A percentile compares a stretch with the other conserved stretches of the same genome.
Evolutionary conservation across 2,797 vertebrate genomes (phyloP).

Genomic region (Dermochelys coriacea): DNA sequence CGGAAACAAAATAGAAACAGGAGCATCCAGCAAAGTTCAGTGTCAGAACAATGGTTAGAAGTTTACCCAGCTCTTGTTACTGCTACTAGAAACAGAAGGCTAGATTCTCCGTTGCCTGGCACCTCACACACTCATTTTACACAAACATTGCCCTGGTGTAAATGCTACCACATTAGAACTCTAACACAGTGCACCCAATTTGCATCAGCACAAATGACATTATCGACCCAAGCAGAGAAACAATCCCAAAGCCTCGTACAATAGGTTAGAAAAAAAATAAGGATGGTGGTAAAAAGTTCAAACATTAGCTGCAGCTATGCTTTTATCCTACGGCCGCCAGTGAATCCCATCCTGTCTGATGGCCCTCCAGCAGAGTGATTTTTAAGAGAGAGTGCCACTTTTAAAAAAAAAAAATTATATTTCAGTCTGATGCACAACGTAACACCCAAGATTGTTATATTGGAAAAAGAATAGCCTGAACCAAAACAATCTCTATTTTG

Average conservation of each 20-base stretch:
- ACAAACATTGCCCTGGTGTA: background rate
- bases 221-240: background rate
- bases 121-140: background rate
- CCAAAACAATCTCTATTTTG: background rate
- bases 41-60: background rate
- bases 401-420: background rate
- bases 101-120: background rate
- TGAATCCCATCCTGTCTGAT: background rate
- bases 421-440: background rate
- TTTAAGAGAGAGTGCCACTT: background rate
- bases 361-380: background rate
- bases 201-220: background rate
- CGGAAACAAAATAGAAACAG: background rate
- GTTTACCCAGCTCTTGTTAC: background rate
- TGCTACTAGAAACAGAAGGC: background rate
- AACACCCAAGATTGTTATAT: no score
- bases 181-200: no score
- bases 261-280: background rate
- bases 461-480: background rate
- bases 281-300: background rate
- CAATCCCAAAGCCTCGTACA: background rate
- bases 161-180: background rate
- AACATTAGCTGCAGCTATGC: no score
- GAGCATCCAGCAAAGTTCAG: no score
- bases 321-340: background rate